Conservation (phyloP, 2,113 vertebrate species). For the Hyla sarda region DNA sequence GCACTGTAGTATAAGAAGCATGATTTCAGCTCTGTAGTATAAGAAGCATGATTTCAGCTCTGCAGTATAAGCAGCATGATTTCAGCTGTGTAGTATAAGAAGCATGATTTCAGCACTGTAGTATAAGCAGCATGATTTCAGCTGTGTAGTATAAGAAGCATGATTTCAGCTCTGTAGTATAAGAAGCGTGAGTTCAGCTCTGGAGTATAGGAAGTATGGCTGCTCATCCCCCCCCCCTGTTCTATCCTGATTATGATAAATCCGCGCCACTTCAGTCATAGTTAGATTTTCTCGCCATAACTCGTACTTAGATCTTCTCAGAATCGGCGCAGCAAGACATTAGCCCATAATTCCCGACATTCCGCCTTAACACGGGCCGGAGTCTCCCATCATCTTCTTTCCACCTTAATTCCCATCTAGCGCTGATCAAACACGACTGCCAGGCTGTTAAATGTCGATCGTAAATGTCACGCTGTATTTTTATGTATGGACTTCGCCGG, state of each 20-base stretch:
- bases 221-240: too few relatives aligned
- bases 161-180: neutral
- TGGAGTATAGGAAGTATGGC: neutral
- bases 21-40: neutral
- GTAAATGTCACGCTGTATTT: neutral
- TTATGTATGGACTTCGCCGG: neutral
- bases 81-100: neutral
- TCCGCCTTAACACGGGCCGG: neutral
- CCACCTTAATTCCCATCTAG: slow-evolving; percentile 12
- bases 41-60: neutral
- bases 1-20: neutral
- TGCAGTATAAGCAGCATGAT: neutral
- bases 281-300: too few relatives aligned
- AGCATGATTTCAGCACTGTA: neutral
- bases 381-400: neutral
- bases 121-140: neutral
- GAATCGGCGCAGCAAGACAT: neutral
- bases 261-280: neutral
- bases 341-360: neutral
- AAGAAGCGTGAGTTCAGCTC: too few relatives aligned
- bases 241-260: neutral
- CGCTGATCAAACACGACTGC: neutral
- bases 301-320: neutral
- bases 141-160: neutral
- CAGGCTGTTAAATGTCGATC: neutral